Evolutionary conservation across 2,113 vertebrate species (phyloP).

Genomic region (Polypterus senegalus): DNA sequence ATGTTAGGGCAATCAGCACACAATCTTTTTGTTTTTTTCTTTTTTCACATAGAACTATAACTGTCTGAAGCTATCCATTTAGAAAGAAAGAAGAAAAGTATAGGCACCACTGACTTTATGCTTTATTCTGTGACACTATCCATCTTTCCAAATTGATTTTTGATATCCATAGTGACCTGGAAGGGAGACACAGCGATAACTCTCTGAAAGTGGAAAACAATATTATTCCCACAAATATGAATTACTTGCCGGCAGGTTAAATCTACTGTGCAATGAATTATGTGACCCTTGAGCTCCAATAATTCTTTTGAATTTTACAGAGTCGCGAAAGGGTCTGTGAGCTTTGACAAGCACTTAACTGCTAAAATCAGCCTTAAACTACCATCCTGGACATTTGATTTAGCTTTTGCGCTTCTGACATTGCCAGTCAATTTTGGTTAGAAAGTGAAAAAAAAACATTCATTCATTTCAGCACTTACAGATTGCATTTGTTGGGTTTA

Average conservation of each 20-base stretch:
- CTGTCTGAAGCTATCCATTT: slow-evolving; percentile 54
- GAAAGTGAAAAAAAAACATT: slow-evolving; percentile 26
- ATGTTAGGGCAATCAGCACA: slow-evolving; percentile 30
- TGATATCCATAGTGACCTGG: slow-evolving; percentile 77
- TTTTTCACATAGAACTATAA: slow-evolving; percentile 43
- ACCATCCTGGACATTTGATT: slow-evolving; percentile 56
- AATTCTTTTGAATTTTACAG: slow-evolving; percentile 73
- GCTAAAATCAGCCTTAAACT: slow-evolving; percentile 56
- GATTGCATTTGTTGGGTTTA: slow-evolving; percentile 28
- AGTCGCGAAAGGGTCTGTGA: slow-evolving; percentile 52
- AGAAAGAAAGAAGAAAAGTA: slow-evolving; percentile 52
- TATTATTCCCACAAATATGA: slow-evolving; percentile 82
- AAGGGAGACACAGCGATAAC: slow-evolving; percentile 67
- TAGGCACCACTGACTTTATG: slow-evolving; percentile 49
- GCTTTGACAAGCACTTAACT: slow-evolving; percentile 72
- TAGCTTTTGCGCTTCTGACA: slow-evolving; percentile 34
- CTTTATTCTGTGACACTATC: slow-evolving; percentile 65
- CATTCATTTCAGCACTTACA: slow-evolving; percentile 25
- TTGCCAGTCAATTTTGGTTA: slow-evolving; percentile 40
- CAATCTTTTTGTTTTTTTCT: slow-evolving; percentile 19
- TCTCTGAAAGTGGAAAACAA: slow-evolving; percentile 78
- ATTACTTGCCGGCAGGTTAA: slow-evolving; percentile 74
- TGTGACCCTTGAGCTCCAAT: slow-evolving; percentile 63
- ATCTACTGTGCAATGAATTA: slow-evolving; percentile 73
- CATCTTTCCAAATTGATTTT: slow-evolving; percentile 82